Base-by-base conservation (phyloP, 2,888 invertebrate genomes). In the Hydriomena furcata region DNA sequence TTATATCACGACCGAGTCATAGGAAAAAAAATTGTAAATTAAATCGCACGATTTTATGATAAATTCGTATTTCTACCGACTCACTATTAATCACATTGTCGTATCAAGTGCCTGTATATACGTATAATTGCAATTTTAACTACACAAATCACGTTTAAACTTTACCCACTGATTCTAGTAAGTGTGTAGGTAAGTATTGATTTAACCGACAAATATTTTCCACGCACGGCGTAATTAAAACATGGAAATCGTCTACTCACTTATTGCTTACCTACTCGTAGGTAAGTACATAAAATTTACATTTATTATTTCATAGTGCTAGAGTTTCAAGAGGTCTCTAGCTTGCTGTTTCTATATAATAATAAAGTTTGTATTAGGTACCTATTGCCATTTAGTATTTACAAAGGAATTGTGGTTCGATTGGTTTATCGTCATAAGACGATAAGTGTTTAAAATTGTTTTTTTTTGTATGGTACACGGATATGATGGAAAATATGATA, bases 121-220 rank as follows among this genome's bases (percentile, higher is more conserved):
- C 25, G 50, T 45, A 47, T 53, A 53, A 51, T 49, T 51, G 35
- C 21, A 44, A 53, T 50, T 37, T 44, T 38, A 44, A 52, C 52
- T 43, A 40, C 52, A 47, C 45, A 49, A 35, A 12, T 40, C 25
- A 52, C 46, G 52, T 50, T 36, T 27, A 30, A 52, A 40, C 44
- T 31, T 30, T 36, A 60, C 62, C 58, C 61, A 67, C 59, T 44
- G 44, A 51, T 48, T 27, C 21, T 11, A 10, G 51, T 44, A 46
- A 47, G 34, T n/a, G n/a, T n/a, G n/a, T 52, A 48, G 52, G 58
- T 66, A 62, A 61, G 66, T 63, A 66, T 21, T 28, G 7, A 6
- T 66, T 64, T 70, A 69, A 69, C 68, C 69, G 58, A 63, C 65
- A 59, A 66, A 68, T 63, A 66, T 68, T 67, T 52, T 64, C 68